phyloP scores from a whole-genome alignment of 2,888 invertebrate species.

The Lysandra coridon region DNA sequence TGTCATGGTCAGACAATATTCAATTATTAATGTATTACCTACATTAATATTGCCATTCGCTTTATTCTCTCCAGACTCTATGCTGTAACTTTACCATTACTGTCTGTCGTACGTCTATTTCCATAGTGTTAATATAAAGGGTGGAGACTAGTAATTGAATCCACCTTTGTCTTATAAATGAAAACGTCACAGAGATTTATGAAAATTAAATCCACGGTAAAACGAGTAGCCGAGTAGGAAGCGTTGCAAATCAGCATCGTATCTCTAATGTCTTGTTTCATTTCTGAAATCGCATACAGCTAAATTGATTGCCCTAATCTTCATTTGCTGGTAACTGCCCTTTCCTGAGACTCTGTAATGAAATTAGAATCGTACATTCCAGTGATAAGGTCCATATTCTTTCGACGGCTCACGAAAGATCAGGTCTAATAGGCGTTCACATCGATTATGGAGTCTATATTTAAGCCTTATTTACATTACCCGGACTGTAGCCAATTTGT shows the following conservation, averaged over 20 bases:
- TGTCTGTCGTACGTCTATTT: background rate
- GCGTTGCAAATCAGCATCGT: conserved; percentile 28
- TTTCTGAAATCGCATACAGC: conserved; percentile 32
- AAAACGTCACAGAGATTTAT: background rate
- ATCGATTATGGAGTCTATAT: conserved; percentile 31
- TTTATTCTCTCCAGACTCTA: background rate
- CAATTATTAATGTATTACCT: background rate
- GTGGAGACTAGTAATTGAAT: background rate
- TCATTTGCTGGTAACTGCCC: conserved; percentile 31
- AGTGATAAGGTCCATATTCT: conserved; percentile 8
- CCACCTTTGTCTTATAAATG: background rate
- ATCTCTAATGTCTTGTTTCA: conserved; percentile 35
- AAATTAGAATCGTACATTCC: background rate
- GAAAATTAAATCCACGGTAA: conserved; percentile 8
- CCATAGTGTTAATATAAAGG: background rate
- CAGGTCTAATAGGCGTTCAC: conserved; percentile 29
- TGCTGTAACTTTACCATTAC: background rate
- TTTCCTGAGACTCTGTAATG: background rate
- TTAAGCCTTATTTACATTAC: conserved; percentile 35
- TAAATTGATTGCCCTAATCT: conserved; percentile 34
- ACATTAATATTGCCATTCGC: background rate
- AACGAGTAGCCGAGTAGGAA: conserved; percentile 32
- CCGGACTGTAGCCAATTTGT: conserved; percentile 32
- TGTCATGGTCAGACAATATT: background rate
- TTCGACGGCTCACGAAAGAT: background rate